Evolutionary conservation across 2,888 invertebrate genomes (phyloP).

Genomic region (Sericinus montela): DNA sequence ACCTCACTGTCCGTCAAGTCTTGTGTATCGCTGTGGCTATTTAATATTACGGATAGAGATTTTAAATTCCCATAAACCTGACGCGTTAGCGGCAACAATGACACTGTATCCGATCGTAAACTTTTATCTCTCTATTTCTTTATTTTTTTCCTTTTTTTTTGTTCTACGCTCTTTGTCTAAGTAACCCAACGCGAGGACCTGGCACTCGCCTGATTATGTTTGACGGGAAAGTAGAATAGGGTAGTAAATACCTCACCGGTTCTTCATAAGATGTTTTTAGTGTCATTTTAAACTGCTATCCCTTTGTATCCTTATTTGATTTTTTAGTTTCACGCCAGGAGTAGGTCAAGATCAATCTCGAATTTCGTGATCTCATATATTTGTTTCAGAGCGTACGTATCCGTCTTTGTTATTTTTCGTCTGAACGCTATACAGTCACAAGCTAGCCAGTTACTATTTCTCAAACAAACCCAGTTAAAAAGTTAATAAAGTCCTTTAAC

Average conservation of each 20-base stretch:
- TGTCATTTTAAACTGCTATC: not conserved
- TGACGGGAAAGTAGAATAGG: constrained; percentile 9
- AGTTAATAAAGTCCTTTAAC: no score
- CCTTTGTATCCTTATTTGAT: not conserved
- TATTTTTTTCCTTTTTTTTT: constrained; percentile 39
- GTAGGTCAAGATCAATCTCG: no score
- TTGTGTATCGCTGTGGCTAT: constrained; percentile 27
- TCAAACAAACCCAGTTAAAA: no score
- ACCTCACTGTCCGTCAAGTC: not conserved
- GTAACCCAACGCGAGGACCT: constrained; percentile 1
- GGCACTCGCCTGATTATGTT: constrained; percentile 6
- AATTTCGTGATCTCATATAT: no score
- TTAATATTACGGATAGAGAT: constrained; percentile 42
- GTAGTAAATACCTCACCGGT: constrained; percentile 2
- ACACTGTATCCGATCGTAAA: constrained; percentile 67
- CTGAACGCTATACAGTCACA: no score
- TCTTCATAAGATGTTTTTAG: not conserved
- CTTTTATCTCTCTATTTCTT: constrained; percentile 66
- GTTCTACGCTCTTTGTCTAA: constrained; percentile 53
- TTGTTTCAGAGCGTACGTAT: no score
- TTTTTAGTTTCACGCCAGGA: no score
- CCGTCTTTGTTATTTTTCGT: no score
- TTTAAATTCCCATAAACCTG: constrained; percentile 61
- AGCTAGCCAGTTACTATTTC: no score
- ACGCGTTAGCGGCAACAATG: constrained; percentile 46